Base-by-base conservation (phyloP, 2,888 invertebrate species). In the Lithosia quadra region DNA sequence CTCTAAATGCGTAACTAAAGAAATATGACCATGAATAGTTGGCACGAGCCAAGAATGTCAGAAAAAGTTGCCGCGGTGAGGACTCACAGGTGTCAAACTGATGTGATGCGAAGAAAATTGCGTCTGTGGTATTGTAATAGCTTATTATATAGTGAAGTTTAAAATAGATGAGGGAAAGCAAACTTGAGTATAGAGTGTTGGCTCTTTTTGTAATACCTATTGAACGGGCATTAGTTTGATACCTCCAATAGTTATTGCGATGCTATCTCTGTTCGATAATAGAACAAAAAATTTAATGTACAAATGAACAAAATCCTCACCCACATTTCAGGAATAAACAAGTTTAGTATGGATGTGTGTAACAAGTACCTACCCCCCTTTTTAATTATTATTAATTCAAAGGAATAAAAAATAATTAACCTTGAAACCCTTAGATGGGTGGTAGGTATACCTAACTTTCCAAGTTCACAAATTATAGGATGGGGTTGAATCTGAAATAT, bases 11-110 rank as follows among this genome's bases (percentile, higher is more conserved):
- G 80, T 87, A 80, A 71, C 85, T 81, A 86, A 90, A 87, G 79
- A 81, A 84, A 86, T 82, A 79, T 82, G n/a, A 86, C 84, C 87
- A 87, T 90, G 90, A 89, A 88, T 85, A 83, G 84, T 81, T 78
- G 88, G 92, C 93, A 92, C 93, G 93, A 88, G 93, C 88, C 84
- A 82, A 81, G 92, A 92, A 92, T 92, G 91, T 81, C 72, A 80
- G 83, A 86, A 89, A 91, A 88, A 73, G 83, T 74, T 75, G 75
- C 76, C 71, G 67, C 68, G 13, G 21, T 74, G 68, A 73, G 69
- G 83, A 81, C 79, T 82, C 76, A 76, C 75, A 69, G 77, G 69
- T 68, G 60, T 74, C 77, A 66, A 59, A 72, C 59, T 68, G 65
- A 79, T 61, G 63, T 77, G 77, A 76, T 66, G 36, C 73, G 70